A percentile compares a stretch with the other conserved stretches of the same genome.
Conservation (phyloP, 37 sponge, comb jelly and placozoan species). For the Aplysina aerophoba region DNA sequence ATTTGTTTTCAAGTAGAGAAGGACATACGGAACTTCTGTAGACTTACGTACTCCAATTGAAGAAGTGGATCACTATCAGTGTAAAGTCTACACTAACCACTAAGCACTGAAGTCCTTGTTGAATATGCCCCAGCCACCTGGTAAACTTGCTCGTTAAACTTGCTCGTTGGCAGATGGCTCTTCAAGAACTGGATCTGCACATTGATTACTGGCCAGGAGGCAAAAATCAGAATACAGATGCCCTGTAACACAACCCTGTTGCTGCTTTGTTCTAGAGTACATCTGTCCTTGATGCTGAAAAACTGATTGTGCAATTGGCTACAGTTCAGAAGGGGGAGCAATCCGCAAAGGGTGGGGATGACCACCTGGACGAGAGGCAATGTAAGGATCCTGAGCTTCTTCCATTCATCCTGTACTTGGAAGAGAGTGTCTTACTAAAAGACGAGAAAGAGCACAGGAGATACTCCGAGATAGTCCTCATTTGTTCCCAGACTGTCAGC, state of each 20-base stretch:
- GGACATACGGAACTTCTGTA: not conserved
- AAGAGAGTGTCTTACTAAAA: constrained; percentile 38
- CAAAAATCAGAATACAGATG: constrained; percentile 34
- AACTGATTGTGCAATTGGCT: not conserved
- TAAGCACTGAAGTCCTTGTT: constrained; percentile 35
- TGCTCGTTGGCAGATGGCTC: constrained; percentile 40
- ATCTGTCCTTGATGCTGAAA: too few species aligned
- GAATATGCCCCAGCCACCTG: constrained; percentile 40
- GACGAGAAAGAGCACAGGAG: constrained; percentile 18
- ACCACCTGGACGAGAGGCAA: constrained; percentile 8
- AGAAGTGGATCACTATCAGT: constrained; percentile 4
- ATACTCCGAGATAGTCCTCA: too few species aligned
- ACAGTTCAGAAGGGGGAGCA: not conserved
- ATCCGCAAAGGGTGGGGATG: constrained; percentile 21
- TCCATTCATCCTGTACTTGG: constrained; percentile 19
- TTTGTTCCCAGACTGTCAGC: constrained; percentile 13
- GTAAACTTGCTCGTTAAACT: too few species aligned
- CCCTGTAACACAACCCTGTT: constrained; percentile 7
- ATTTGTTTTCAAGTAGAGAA: not conserved
- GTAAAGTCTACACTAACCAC: constrained; percentile 46
- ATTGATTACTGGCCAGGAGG: constrained; percentile 39
- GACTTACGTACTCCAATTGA: constrained; percentile 1
- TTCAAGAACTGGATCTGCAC: constrained; percentile 29
- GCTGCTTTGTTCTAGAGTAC: too few species aligned
- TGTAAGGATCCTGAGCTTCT: constrained; percentile 9